Base-by-base conservation (phyloP, 2,797 vertebrate genomes). In the Onychomys leucogaster region DNA sequence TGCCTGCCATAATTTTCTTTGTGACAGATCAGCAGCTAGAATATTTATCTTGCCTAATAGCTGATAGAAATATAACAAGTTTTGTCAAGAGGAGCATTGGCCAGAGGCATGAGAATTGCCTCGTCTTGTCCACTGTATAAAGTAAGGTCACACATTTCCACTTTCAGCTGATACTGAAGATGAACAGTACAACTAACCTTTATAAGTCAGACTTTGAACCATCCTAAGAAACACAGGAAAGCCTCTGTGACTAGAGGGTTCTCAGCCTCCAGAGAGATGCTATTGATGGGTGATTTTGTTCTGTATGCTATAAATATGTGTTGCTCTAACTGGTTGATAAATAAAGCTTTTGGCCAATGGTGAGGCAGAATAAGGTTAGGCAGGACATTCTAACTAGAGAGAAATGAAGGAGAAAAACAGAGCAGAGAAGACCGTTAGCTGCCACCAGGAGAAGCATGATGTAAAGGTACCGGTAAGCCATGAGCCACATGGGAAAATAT, bases 41-140 rank as follows among this genome's bases (percentile, higher is more conserved):
- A 80, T 37, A 88, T 46, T 86, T 55, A n/a, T 63, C 11, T 92
- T 9, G 73, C 8, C 17, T 65, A 67, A 78, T 0, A n/a, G 10
- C 7, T 86, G 6, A 13, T 93, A 63, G 83, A 94, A 55, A 59
- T 61, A 41, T 32, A 75, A 55, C n/a, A 57, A 92, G 12, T 3
- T 78, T 94, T 52, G 55, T 89, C n/a, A 86, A 59, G 32, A 29
- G 16, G 9, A 89, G 1, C 37, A 41, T 17, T 55, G 37, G 21
- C 61, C 88, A 91, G 84, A 97, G n/a, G 13, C 25, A 19, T 55
- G 61, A 95, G 29, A 87, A 82, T 23, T 52, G 17, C 29, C 69
- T 92, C 71, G 11, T 63, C 75, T 29, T 96, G 52, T 16, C 52
- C 23, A 55, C 43, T 80, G 23, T 77, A 23, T 34, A 81, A 3